Evolutionary conservation across 2,113 vertebrate species (phyloP).

Genomic region (Hepsetus odoe): DNA sequence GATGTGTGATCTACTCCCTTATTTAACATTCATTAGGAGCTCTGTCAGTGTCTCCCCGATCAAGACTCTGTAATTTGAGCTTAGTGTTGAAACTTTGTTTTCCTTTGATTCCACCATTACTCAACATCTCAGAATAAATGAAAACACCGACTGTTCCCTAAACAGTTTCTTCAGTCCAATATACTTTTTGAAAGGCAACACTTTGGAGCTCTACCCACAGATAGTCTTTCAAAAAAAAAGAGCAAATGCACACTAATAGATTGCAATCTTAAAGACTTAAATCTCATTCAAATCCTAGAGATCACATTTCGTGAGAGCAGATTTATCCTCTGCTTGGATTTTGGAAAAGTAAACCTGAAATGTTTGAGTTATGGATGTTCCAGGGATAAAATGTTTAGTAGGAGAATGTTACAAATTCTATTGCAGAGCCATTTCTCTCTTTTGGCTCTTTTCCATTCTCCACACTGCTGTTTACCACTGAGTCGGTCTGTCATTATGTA

Average conservation of each 20-base stretch:
- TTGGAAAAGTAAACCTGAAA: too few relatives aligned
- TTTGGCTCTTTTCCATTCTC: neutral
- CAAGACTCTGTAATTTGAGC: neutral
- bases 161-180: neutral
- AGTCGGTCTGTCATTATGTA: neutral
- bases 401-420: neutral
- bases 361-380: too few relatives aligned
- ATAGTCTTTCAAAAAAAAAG: too few relatives aligned
- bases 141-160: too few relatives aligned
- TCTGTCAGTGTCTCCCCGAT: neutral
- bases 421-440: neutral
- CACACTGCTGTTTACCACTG: neutral
- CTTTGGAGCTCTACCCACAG: too few relatives aligned
- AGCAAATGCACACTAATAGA: too few relatives aligned
- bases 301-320: too few relatives aligned
- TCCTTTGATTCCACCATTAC: neutral
- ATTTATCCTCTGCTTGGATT: too few relatives aligned
- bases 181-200: too few relatives aligned
- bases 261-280: too few relatives aligned
- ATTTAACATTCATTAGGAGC: constrained; percentile 7
- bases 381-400: neutral
- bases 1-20: neutral
- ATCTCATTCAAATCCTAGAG: too few relatives aligned
- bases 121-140: neutral
- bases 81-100: neutral